Evolutionary conservation across 2,888 invertebrate genomes (phyloP), one percentile per base, ranked within the genome.

Genomic region (Tineola bisselliella): DNA sequence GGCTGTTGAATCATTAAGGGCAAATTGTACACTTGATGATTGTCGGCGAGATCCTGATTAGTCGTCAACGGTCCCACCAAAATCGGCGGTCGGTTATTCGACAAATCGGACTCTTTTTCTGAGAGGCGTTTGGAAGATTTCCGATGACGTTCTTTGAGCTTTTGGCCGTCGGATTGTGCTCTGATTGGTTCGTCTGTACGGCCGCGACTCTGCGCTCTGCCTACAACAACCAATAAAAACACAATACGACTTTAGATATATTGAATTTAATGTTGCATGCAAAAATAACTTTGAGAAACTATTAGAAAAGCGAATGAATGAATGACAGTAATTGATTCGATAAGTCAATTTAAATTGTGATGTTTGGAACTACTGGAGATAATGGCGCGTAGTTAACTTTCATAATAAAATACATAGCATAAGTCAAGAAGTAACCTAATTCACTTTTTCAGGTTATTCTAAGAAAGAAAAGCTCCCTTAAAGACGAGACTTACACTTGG

Each of bases 81-180:
- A 30, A 87, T 83, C 70, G 86, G 86, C 69, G 77, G 74, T 70
- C 80, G 76, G 63, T 79, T 88, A 87, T 77, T 87, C 87, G 88
- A 88, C 87, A 83, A 88, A 88, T 78, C 88, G 87, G 87, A 88
- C 88, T 87, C 88, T 84, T 80, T 88, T 88, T 69, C 84, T 74
- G 76, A 79, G 77, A 77, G 87, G 81, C 76, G 87, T 76, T 76
- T 84, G 79, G 79, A 71, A 61, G 66, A 65, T 73, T 77, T 82
- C 68, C 73, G 81, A 65, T 66, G 52, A 25, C 54, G 54, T 8
- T 54, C 81, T 77, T 72, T 80, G 70, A 80, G 77, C 75, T 77
- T 79, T 76, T 83, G 79, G 70, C 69, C 72, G 74, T 84, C 86
- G 86, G 81, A 78, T 79, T 87, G 87, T 88, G 87, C 87, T 87